Evolutionary conservation across 2,113 vertebrate genomes (phyloP).

Genomic region (Pachypanchax playfairii): DNA sequence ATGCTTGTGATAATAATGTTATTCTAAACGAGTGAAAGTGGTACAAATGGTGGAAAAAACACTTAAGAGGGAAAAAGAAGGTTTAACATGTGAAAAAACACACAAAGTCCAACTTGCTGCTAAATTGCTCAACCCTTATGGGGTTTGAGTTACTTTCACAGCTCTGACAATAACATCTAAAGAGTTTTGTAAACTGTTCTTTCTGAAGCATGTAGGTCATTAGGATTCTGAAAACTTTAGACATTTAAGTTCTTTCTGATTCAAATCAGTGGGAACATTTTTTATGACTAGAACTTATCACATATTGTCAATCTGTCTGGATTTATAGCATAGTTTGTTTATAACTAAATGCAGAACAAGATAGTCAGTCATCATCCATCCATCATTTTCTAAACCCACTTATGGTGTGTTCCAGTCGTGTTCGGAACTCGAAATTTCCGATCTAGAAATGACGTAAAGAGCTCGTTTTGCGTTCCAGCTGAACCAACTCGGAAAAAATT

Average conservation of each 20-base stretch:
- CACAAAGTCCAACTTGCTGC: conserved; percentile 54
- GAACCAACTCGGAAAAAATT: too few relatives aligned
- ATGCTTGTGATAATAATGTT: conserved; percentile 82
- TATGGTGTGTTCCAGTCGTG: too few relatives aligned
- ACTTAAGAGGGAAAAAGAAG: conserved; percentile 50
- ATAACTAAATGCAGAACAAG: too few relatives aligned
- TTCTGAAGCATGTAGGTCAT: not conserved
- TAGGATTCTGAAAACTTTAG: too few relatives aligned
- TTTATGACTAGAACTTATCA: too few relatives aligned
- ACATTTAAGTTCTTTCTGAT: not conserved
- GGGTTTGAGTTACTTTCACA: conserved; percentile 52
- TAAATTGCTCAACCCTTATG: conserved; percentile 66
- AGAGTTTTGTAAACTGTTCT: not conserved
- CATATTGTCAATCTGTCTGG: too few relatives aligned
- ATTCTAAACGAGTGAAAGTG: conserved; percentile 77
- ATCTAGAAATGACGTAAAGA: too few relatives aligned
- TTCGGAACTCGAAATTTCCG: too few relatives aligned
- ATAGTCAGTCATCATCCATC: too few relatives aligned
- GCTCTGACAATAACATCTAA: conserved; percentile 26
- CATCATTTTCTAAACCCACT: too few relatives aligned
- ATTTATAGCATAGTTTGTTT: too few relatives aligned
- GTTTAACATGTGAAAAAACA: conserved; percentile 65
- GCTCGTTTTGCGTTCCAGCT: too few relatives aligned
- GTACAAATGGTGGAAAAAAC: conserved; percentile 71
- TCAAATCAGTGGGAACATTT: not conserved